Base-by-base conservation (phyloP, 1,140 invertebrate species). In the Euura saliciscinereae region DNA sequence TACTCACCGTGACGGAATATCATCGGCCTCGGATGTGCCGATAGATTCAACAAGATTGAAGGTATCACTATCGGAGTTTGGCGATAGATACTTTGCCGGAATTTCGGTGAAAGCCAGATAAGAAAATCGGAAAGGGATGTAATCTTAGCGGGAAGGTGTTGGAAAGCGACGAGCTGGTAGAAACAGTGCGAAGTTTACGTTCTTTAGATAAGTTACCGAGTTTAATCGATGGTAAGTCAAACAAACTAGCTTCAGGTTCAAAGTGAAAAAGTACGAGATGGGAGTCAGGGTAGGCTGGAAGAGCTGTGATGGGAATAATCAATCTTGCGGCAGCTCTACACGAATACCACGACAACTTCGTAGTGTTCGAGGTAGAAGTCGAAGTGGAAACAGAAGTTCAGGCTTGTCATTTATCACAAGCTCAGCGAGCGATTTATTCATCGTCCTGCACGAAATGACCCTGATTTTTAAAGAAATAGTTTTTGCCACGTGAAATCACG, bases 301-400 rank as follows among this genome's bases (percentile, higher is more conserved):
- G 51, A 59, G 51, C 51, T 59, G 51, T 59, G 51, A 59, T 59
- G 51, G 51, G 51, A 59, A 59, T 59, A 59, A 59, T 59, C 51
- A 59, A 59, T 59, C 51, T 59, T 59, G 3, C 51, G 51, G 51
- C 13, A n/a, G 51, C 3, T 59, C 2, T 28, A 28, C n/a, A n/a
- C 28, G 51, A 59, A 59, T 11, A 59, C 8, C 51, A 28, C 28
- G 0, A 28, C 28, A 28, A 28, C 28, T 28, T 28, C 28, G 28
- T 28, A 28, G 28, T 28, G 28, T 28, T 28, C 8, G 3, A 59
- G 51, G 51, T n/a, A n/a, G 13, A 59, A 59, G 51, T 59, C 10
- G 10, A 59, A n/a, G 51, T 11, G 51, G 51, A 59, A 59, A n/a
- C 51, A 59, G 51, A 59, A 59, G 51, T 59, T 59, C 8, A 59